phyloP scores from a whole-genome alignment of 2,888 invertebrate genomes.

The Philopedon plagiatum region DNA sequence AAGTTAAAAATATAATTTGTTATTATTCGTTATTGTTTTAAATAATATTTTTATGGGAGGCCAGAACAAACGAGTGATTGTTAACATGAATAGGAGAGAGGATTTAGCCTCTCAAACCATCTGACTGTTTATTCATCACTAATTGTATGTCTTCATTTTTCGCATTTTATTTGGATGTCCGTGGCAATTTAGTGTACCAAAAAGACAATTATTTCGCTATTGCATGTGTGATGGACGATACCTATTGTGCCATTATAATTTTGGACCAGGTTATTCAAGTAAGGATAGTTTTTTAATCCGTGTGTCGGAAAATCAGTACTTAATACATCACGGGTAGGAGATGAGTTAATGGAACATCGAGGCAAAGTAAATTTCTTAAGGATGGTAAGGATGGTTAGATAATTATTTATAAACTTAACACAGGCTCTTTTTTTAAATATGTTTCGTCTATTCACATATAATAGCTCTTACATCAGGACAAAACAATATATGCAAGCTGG shows the following conservation, averaged over 20 bases:
- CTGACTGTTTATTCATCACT: slow-evolving; percentile 63
- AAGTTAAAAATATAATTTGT: slow-evolving; percentile 54
- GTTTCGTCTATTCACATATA: background rate
- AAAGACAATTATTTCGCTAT: slow-evolving; percentile 44
- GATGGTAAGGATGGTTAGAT: too few relatives aligned
- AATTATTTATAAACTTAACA: too few relatives aligned
- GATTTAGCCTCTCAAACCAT: slow-evolving; percentile 62
- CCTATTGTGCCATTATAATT: too few relatives aligned
- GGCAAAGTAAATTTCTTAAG: background rate
- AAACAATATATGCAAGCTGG: background rate
- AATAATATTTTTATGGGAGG: slow-evolving; percentile 53
- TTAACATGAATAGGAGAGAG: slow-evolving; percentile 56
- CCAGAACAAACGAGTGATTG: slow-evolving; percentile 59
- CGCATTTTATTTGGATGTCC: slow-evolving; percentile 53
- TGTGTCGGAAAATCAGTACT: too few relatives aligned
- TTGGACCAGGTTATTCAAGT: too few relatives aligned
- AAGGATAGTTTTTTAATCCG: too few relatives aligned
- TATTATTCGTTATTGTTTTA: slow-evolving; percentile 51
- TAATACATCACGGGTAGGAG: too few relatives aligned
- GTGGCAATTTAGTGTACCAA: slow-evolving; percentile 51
- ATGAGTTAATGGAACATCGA: background rate
- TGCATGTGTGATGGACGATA: background rate
- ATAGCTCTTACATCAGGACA: background rate
- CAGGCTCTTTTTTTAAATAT: too few relatives aligned
- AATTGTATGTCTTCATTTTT: slow-evolving; percentile 53